Conservation (phyloP, 2,888 invertebrate genomes). For the Odontocolon sp. region DNA sequence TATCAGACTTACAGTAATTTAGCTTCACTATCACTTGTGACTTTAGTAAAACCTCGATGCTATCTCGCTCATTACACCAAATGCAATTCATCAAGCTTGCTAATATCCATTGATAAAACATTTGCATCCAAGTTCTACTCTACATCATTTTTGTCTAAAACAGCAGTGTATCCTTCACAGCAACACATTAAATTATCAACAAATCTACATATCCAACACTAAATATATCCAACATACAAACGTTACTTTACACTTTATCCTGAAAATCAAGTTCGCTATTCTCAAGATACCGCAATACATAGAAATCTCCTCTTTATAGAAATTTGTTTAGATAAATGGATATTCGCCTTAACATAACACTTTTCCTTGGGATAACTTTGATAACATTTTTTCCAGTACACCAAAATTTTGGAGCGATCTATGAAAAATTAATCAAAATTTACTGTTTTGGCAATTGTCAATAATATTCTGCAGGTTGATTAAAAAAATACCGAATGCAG, state of each 20-base stretch:
- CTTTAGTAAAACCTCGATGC: too few relatives aligned
- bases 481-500: not conserved
- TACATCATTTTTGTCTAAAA: conserved; percentile 52
- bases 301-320: conserved; percentile 8
- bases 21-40: too few relatives aligned
- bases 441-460: too few relatives aligned
- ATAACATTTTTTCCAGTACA: not conserved
- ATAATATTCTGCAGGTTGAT: too few relatives aligned
- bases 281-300: conserved; percentile 11
- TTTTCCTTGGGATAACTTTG: not conserved
- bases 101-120: too few relatives aligned
- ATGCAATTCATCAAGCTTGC: too few relatives aligned
- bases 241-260: conserved; percentile 61
- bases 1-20: conserved; percentile 51
- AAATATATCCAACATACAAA: conserved; percentile 70
- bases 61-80: too few relatives aligned
- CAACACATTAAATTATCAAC: conserved; percentile 65
- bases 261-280: conserved; percentile 21
- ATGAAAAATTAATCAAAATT: too few relatives aligned
- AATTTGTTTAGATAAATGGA: not conserved
- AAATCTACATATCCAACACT: conserved; percentile 56
- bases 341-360: too few relatives aligned
- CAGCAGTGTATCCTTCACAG: conserved; percentile 74
- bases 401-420: too few relatives aligned
- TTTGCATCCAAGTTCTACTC: too few relatives aligned